Conservation (phyloP, 2,113 vertebrate genomes). For the Campylorhamphus procurvoides region DNA sequence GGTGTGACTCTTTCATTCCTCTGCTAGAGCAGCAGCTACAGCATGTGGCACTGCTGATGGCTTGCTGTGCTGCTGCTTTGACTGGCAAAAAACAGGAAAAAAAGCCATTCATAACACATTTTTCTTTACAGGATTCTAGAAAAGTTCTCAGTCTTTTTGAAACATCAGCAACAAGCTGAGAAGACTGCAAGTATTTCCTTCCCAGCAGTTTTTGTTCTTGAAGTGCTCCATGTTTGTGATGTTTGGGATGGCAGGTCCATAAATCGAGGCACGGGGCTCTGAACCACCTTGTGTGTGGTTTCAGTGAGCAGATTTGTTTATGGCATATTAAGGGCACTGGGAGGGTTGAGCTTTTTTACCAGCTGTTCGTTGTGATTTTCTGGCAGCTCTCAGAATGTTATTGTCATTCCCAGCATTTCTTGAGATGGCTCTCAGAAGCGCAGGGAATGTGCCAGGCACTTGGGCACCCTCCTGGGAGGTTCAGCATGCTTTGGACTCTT, state of each 20-base stretch:
- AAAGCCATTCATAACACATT: neutral
- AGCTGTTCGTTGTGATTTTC: constrained; percentile 33
- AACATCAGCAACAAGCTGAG: neutral
- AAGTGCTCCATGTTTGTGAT: neutral
- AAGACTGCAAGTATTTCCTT: neutral
- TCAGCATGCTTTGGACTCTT: neutral
- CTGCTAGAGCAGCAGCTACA: neutral
- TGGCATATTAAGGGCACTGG: neutral
- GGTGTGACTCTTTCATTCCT: neutral
- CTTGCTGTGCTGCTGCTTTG: neutral
- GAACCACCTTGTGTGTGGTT: neutral
- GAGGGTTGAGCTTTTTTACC: constrained; percentile 37
- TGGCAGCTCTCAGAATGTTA: constrained; percentile 29
- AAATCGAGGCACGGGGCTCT: neutral
- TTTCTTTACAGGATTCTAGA: neutral
- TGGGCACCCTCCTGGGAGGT: neutral
- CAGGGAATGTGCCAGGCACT: neutral
- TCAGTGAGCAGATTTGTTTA: constrained; percentile 48
- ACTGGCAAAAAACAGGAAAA: neutral
- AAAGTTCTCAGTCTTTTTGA: neutral
- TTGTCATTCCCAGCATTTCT: neutral
- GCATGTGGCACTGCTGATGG: neutral
- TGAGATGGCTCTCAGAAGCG: neutral
- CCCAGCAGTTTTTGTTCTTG: neutral
- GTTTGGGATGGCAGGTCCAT: neutral